phyloP scores from a whole-genome alignment of 2,797 vertebrate species.

The Pipistrellus nathusii region DNA sequence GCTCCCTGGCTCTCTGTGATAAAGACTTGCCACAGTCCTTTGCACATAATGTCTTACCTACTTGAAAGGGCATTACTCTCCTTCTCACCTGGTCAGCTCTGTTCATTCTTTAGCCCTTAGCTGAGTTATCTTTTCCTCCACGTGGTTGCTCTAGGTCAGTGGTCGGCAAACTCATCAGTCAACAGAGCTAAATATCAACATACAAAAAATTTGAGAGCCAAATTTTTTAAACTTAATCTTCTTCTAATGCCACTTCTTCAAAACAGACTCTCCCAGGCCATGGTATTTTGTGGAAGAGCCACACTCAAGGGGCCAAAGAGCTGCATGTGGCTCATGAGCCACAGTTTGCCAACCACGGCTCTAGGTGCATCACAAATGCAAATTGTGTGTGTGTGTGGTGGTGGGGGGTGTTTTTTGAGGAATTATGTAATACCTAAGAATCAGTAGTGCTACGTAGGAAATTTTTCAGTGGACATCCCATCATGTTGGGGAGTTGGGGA shows the following conservation, averaged over 20 bases:
- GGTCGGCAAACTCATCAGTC: no score
- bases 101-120: neutral
- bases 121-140: neutral
- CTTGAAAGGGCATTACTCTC: neutral
- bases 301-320: no score
- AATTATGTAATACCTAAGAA: neutral
- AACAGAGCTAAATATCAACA: no score
- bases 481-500: neutral
- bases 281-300: no score
- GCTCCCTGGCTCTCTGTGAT: neutral
- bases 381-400: neutral
- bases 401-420: neutral
- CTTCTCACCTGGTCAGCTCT: neutral
- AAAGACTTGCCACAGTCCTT: neutral
- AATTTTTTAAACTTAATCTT: no score
- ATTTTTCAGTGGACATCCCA: neutral
- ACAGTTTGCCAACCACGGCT: neutral
- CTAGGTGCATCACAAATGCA: neutral
- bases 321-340: no score
- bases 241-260: no score
- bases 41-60: no score
- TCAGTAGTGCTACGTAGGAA: neutral
- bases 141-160: neutral
- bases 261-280: no score
- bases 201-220: no score